phyloP scores from a whole-genome alignment of 2,888 invertebrate species.

The Chrysolina oricalcia region DNA sequence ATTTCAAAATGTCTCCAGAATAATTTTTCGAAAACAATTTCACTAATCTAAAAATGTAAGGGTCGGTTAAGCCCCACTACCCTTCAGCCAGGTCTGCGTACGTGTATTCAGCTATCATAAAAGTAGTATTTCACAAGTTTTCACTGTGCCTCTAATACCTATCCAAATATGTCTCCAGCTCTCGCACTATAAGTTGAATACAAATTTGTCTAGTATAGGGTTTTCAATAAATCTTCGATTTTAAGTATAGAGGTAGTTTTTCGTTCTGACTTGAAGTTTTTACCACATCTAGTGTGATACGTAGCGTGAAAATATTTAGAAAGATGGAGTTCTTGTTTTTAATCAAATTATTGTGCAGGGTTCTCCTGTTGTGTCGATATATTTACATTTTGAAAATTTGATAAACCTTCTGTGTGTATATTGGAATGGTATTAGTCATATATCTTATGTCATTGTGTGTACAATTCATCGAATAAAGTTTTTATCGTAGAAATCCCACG shows the following conservation, averaged over 20 bases:
- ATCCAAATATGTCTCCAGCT: too few relatives aligned
- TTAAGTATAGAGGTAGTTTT: conserved; percentile 19
- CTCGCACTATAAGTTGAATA: too few relatives aligned
- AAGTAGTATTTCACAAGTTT: too few relatives aligned
- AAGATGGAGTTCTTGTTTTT: not conserved
- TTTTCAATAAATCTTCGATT: conserved; percentile 15
- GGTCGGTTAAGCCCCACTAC: too few relatives aligned
- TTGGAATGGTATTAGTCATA: conserved; percentile 11
- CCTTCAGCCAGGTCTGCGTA: too few relatives aligned
- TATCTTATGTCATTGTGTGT: conserved; percentile 12
- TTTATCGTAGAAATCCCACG: not conserved
- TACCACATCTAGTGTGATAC: conserved; percentile 22
- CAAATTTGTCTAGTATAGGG: conserved; percentile 14
- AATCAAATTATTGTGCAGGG: conserved; percentile 11
- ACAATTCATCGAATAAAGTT: conserved; percentile 3
- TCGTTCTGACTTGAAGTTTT: conserved; percentile 11
- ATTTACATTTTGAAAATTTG: conserved; percentile 9
- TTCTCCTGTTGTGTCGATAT: conserved; percentile 8
- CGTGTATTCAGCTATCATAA: too few relatives aligned
- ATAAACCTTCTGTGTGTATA: conserved; percentile 21
- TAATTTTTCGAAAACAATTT: too few relatives aligned
- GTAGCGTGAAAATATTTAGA: conserved; percentile 14
- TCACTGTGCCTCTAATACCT: too few relatives aligned
- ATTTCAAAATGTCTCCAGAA: too few relatives aligned
- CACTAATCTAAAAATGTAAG: too few relatives aligned